Conservation (phyloP, 2,113 vertebrate species). For the Acrocephalus arundinaceus region DNA sequence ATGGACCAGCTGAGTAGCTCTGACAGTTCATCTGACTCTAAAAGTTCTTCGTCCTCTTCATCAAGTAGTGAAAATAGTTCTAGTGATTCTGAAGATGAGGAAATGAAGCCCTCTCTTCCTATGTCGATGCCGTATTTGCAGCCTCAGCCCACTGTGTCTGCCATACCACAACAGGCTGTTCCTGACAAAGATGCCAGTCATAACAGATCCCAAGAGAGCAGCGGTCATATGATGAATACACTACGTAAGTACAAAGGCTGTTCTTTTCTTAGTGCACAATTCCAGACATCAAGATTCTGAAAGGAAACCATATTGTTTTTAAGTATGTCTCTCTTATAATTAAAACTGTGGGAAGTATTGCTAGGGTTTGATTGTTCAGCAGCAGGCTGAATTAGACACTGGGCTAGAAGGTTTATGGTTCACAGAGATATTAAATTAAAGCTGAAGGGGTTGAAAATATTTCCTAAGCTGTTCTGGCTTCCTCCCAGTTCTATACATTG, state of each 20-base stretch:
- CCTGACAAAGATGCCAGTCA: constrained; percentile 66
- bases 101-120: constrained; percentile 47
- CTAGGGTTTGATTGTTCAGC: constrained; percentile 42
- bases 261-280: constrained; percentile 35
- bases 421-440: constrained; percentile 42
- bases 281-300: constrained; percentile 46
- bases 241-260: constrained; percentile 85
- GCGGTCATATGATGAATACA: constrained; percentile 88
- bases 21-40: constrained; percentile 90
- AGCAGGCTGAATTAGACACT: constrained; percentile 34
- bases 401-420: constrained; percentile 19
- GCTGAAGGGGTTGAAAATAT: constrained; percentile 31
- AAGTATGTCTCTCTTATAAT: constrained; percentile 54
- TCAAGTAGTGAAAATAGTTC: constrained; percentile 87
- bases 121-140: constrained; percentile 53
- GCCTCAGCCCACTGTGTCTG: constrained; percentile 75
- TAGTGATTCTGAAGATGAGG: constrained; percentile 87
- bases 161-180: constrained; percentile 72
- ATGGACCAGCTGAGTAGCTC: constrained; percentile 96
- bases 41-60: constrained; percentile 91
- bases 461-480: constrained; percentile 22
- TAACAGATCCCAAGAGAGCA: constrained; percentile 76
- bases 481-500: not conserved
- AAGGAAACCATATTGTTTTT: constrained; percentile 63
- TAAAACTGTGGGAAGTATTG: constrained; percentile 56